Percentiles rank a stretch among this genome's conserved stretches.
Evolutionary conservation across 2,888 invertebrate species (phyloP).

Genomic region (Lydus trimaculatus): DNA sequence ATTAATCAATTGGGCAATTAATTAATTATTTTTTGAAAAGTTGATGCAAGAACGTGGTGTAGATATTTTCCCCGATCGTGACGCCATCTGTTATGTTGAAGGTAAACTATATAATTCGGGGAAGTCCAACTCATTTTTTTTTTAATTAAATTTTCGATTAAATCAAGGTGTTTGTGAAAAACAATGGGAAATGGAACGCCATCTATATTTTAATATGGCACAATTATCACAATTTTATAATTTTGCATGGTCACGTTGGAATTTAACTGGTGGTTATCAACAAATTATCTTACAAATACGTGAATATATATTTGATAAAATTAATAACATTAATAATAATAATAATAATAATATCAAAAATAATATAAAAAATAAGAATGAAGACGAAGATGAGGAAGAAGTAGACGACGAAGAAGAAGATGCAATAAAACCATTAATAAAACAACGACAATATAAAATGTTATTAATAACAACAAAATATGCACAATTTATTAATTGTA

Average conservation of each 20-base stretch:
- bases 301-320: constrained; percentile 61
- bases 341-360: constrained; percentile 50
- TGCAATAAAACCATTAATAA: too few relatives aligned
- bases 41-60: constrained; percentile 69
- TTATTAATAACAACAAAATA: constrained; percentile 73
- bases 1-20: neutral
- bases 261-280: constrained; percentile 66
- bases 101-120: constrained; percentile 46
- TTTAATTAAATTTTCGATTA: too few relatives aligned
- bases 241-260: constrained; percentile 81
- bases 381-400: too few relatives aligned
- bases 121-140: neutral
- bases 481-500: constrained; percentile 73
- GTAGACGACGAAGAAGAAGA: too few relatives aligned
- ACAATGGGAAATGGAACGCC: constrained; percentile 76
- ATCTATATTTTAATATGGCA: constrained; percentile 82
- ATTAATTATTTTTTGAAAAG: constrained; percentile 37
- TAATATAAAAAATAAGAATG: too few relatives aligned
- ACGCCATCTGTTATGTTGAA: constrained; percentile 77
- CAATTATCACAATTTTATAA: constrained; percentile 74
- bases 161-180: constrained; percentile 66
- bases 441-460: constrained; percentile 54
- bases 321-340: constrained; percentile 58
- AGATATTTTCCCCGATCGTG: constrained; percentile 83
- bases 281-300: constrained; percentile 74